phyloP scores from a whole-genome alignment of 2,888 invertebrate species.

The Drosophila demipolita region DNA sequence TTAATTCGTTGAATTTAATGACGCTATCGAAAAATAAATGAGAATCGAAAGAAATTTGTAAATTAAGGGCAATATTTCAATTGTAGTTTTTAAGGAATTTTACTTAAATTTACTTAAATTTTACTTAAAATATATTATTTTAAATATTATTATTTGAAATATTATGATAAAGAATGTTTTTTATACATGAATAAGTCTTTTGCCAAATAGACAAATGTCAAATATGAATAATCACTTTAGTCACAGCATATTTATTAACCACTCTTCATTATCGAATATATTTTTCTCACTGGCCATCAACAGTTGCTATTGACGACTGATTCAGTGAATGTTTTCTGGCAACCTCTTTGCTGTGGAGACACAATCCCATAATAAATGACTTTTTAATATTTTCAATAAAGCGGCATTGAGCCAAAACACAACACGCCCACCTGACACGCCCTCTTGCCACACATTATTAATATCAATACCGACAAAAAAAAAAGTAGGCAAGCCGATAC shows the following conservation, averaged over 20 bases:
- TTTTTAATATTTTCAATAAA: conserved; percentile 80
- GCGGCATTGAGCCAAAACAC: conserved; percentile 63
- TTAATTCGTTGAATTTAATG: background rate
- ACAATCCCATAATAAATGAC: conserved; percentile 65
- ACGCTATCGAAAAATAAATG: background rate
- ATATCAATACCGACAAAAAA: conserved; percentile 52
- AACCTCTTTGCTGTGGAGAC: conserved; percentile 10
- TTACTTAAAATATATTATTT: background rate
- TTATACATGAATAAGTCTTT: background rate
- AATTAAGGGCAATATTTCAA: background rate
- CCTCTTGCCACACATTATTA: conserved; percentile 50
- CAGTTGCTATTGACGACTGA: conserved; percentile 48
- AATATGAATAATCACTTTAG: conserved; percentile 14
- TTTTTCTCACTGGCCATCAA: conserved; percentile 31
- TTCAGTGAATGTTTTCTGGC: background rate
- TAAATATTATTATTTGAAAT: background rate
- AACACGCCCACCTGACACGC: conserved; percentile 62
- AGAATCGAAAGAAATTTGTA: background rate
- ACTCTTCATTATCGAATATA: conserved; percentile 5
- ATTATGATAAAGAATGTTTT: background rate
- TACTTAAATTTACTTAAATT: rapidly evolving
- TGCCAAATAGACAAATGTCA: background rate
- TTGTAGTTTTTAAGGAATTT: background rate
- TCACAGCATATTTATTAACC: background rate
- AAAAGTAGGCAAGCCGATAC: conserved; percentile 24